A percentile compares a stretch with the other conserved stretches of the same genome.
Conservation (phyloP, 2,888 invertebrate species). For the Caenorhabditis afra region DNA sequence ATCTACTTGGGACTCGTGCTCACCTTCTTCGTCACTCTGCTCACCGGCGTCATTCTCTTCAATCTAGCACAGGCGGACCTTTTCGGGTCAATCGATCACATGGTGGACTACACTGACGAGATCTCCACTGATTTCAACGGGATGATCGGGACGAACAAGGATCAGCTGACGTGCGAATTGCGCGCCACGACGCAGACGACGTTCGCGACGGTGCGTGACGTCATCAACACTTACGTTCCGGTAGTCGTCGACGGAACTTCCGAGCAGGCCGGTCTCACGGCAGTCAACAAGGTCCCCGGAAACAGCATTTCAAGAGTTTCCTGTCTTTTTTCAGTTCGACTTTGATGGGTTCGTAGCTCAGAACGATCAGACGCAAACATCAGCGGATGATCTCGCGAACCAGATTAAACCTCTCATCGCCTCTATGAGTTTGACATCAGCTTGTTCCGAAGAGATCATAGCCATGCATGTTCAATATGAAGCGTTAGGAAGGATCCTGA, state of each 20-base stretch:
- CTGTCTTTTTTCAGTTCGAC: constrained; percentile 5
- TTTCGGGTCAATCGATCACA: constrained; percentile 31
- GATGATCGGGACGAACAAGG: constrained; percentile 18
- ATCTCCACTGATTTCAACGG: constrained; percentile 38
- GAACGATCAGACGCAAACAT: neutral
- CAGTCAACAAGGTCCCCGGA: neutral
- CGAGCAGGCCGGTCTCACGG: constrained; percentile 6
- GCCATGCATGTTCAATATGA: too few relatives aligned
- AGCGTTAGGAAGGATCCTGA: too few relatives aligned
- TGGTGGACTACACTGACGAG: neutral
- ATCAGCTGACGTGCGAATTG: constrained; percentile 41
- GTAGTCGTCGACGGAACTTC: constrained; percentile 1
- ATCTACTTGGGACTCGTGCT: constrained; percentile 9
- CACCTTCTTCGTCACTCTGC: constrained; percentile 26
- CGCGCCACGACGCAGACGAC: constrained; percentile 1
- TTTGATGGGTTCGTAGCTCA: neutral
- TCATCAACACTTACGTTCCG: neutral
- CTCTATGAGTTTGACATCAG: too few relatives aligned
- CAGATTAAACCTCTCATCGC: neutral
- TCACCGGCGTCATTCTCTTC: constrained; percentile 55
- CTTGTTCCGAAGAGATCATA: too few relatives aligned
- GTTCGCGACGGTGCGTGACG: constrained; percentile 3
- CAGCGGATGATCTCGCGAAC: neutral
- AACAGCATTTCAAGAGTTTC: neutral
- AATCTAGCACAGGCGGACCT: constrained; percentile 44